Evolutionary conservation across 35 echinoderm and acorn worm genomes (phyloP).

Genomic region (Nesometra sesokonis): DNA sequence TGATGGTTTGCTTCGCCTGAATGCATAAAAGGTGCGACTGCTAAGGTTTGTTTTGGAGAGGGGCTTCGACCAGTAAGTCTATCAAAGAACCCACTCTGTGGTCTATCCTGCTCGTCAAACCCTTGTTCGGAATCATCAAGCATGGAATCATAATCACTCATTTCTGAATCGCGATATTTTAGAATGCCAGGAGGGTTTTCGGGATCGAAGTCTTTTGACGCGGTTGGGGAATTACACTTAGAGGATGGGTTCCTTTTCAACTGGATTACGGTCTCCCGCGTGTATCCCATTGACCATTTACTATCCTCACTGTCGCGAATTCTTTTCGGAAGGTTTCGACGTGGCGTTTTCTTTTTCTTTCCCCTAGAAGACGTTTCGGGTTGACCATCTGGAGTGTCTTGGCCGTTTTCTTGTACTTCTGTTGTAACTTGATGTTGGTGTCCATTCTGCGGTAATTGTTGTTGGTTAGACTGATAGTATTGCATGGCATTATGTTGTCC

Average conservation of each 20-base stretch:
- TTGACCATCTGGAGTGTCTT: neutral
- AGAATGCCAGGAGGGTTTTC: neutral
- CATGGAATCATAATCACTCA: neutral
- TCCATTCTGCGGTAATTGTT: neutral
- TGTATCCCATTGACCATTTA: neutral
- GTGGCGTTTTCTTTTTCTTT: neutral
- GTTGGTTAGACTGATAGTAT: too few species aligned
- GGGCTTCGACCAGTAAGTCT: neutral
- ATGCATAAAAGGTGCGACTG: neutral
- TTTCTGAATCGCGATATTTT: neutral
- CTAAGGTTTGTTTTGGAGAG: neutral
- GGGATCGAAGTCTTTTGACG: neutral
- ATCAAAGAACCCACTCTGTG: neutral
- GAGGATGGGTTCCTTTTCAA: neutral
- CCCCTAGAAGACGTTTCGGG: neutral
- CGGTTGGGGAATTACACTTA: neutral
- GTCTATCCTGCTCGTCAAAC: neutral
- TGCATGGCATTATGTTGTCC: too few species aligned
- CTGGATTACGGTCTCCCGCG: neutral
- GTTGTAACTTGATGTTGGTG: neutral
- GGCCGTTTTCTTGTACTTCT: neutral
- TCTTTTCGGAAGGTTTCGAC: neutral
- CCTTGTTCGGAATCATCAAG: neutral
- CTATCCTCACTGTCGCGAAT: neutral
- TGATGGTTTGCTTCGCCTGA: neutral